A percentile compares a stretch with the other conserved stretches of the same genome.
Evolutionary conservation across 92 coral and sea anemone species (phyloP).

Genomic region (Virgularia gustaviana): DNA sequence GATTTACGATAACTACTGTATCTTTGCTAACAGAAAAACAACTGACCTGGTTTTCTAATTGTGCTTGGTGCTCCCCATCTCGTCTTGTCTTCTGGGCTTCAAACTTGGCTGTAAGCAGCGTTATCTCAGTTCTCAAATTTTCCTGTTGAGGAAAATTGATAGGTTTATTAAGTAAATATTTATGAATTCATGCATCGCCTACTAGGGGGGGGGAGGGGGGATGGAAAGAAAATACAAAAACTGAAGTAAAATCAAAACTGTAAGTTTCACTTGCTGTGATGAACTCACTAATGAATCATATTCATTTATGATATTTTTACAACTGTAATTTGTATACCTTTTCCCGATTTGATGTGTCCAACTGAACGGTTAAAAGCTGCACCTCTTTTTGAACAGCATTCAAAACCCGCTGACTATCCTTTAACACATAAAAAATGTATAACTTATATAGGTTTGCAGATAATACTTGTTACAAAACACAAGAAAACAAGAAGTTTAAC

Average conservation of each 20-base stretch:
- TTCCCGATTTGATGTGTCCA: slow-evolving; percentile 79
- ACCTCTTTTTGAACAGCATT: slow-evolving; percentile 80
- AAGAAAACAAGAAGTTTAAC: no score
- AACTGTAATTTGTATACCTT: slow-evolving; percentile 78
- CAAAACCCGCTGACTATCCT: slow-evolving; percentile 76
- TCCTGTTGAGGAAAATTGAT: slow-evolving; percentile 63
- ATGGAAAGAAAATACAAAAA: no score
- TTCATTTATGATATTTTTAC: background rate
- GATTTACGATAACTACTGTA: background rate
- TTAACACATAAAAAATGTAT: slow-evolving; percentile 5
- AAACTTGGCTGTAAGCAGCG: slow-evolving; percentile 81
- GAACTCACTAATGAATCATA: background rate
- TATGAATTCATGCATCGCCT: no score
- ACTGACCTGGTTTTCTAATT: slow-evolving; percentile 85
- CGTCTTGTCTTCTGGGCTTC: slow-evolving; percentile 88
- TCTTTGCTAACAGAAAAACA: background rate
- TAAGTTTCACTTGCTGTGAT: no score
- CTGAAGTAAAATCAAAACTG: no score
- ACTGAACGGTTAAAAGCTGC: slow-evolving; percentile 75
- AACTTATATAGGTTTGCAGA: no score
- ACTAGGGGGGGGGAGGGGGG: no score
- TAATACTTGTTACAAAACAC: no score
- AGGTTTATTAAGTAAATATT: background rate
- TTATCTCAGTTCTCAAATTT: slow-evolving; percentile 88
- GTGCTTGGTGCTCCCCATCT: slow-evolving; percentile 87